Evolutionary conservation across 2,888 invertebrate species (phyloP), one percentile per base, ranked within the genome.

Genomic region (Macaria liturata): DNA sequence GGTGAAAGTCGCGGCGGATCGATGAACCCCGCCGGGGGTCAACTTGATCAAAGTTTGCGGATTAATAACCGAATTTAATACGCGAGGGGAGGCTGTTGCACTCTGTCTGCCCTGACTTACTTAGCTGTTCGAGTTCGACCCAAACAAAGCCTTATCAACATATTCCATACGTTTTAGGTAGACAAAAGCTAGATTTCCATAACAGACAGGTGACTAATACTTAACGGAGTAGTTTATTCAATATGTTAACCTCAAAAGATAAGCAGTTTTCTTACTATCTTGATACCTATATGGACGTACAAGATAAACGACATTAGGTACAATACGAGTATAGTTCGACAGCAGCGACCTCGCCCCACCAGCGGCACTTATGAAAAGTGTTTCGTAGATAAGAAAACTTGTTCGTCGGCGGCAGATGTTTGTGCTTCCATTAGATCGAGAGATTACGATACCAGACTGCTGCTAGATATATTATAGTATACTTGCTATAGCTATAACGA

Each of bases 1-100:
- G 88, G 91, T 86, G 90, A 90, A 91, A 91, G 91, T 91, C 86
- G 81, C 78, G 69, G 77, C 81, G 84, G 89, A 90, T 91, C 90
- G 89, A 91, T 91, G 88, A 88, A 81, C 88, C 76, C 81, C 71
- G 76, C 68, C 75, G 78, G 86, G 84, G 91, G 88, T 88, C 89
- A 88, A 85, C 84, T 76, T 79, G 83, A 90, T 90, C 90, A 88
- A 91, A 90, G 82, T 90, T 90, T 85, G 82, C 72, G 78, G 81
- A 82, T 86, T 89, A 88, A 91, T 91, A 90, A 87, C 88, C 83
- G 82, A 90, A 88, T 87, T 88, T 86, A 85, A 86, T 87, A 78
- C 81, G 80, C 80, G 73, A 78, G 80, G 81, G 81, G 77, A 78
- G 76, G 77, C 75, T 76, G 73, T 69, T 82, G 83, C 83, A 84